Conservation (phyloP, 2,888 invertebrate genomes). For the Eilema caniola region DNA sequence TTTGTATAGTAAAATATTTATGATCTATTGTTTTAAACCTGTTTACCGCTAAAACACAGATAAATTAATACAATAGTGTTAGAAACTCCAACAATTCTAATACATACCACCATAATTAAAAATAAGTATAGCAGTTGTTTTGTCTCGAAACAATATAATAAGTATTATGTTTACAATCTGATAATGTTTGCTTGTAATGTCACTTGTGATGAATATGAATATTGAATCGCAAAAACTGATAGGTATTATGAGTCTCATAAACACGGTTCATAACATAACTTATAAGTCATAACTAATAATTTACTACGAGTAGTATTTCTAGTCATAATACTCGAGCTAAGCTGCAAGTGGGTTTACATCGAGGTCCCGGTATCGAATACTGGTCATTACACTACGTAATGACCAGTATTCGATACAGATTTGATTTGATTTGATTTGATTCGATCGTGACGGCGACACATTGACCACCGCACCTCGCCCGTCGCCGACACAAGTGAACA, state of each 20-base stretch:
- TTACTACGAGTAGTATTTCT: too few relatives aligned
- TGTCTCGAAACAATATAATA: neutral
- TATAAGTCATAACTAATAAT: too few relatives aligned
- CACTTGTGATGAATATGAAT: too few relatives aligned
- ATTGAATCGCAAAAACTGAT: neutral
- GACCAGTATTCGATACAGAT: too few relatives aligned
- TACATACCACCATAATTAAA: neutral
- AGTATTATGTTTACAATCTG: neutral
- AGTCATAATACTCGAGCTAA: too few relatives aligned
- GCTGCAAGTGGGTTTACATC: too few relatives aligned
- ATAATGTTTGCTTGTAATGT: neutral
- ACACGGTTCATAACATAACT: neutral
- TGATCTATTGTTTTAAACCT: slow-evolving; percentile 9
- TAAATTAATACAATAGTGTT: slow-evolving; percentile 1
- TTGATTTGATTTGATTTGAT: too few relatives aligned
- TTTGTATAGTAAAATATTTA: slow-evolving; percentile 8
- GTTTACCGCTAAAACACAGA: slow-evolving; percentile 6
- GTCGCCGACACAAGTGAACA: too few relatives aligned
- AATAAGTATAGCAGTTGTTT: neutral
- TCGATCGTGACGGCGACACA: too few relatives aligned
- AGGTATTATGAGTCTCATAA: neutral
- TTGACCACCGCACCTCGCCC: too few relatives aligned
- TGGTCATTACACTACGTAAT: too few relatives aligned
- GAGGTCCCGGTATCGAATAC: too few relatives aligned
- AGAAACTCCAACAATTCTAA: neutral